Percentiles rank a stretch among this genome's conserved stretches.
phyloP scores from a whole-genome alignment of 37 sponge, comb jelly and placozoan genomes.

The Geodia barretti region DNA sequence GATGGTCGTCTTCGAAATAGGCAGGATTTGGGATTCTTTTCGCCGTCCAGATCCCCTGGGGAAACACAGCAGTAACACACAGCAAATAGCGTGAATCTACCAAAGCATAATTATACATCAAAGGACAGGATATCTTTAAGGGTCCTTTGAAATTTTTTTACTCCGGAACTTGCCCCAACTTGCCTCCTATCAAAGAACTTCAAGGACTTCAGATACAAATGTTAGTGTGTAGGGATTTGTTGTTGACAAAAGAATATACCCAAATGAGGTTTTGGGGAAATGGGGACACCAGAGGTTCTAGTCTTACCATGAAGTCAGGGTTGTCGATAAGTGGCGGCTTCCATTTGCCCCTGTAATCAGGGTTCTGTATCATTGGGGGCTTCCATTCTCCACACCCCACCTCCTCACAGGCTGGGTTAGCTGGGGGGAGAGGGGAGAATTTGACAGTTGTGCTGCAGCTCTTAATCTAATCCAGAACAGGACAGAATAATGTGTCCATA shows the following conservation, averaged over 20 bases:
- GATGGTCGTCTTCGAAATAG: constrained; percentile 85
- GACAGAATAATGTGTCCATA: no score
- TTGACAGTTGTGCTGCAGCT: not conserved
- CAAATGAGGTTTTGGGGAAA: no score
- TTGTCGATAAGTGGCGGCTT: constrained; percentile 92
- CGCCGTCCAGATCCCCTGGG: constrained; percentile 90
- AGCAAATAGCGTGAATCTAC: not conserved
- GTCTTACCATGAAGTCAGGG: constrained; percentile 85
- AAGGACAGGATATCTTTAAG: no score
- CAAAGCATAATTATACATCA: not conserved
- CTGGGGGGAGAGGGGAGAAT: constrained; percentile 25
- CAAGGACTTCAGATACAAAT: no score
- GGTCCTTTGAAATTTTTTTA: no score
- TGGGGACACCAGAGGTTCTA: no score
- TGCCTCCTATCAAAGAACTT: no score
- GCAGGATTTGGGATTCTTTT: constrained; percentile 87
- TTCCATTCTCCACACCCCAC: constrained; percentile 97
- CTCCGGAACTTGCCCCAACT: no score
- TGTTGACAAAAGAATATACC: no score
- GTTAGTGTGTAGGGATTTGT: no score
- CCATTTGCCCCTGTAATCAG: constrained; percentile 98
- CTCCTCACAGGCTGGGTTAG: constrained; percentile 94
- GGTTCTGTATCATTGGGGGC: constrained; percentile 87
- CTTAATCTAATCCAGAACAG: not conserved
- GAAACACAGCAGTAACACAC: not conserved